Evolutionary conservation across 2,113 vertebrate genomes (phyloP).

Genomic region (Strix aluco): DNA sequence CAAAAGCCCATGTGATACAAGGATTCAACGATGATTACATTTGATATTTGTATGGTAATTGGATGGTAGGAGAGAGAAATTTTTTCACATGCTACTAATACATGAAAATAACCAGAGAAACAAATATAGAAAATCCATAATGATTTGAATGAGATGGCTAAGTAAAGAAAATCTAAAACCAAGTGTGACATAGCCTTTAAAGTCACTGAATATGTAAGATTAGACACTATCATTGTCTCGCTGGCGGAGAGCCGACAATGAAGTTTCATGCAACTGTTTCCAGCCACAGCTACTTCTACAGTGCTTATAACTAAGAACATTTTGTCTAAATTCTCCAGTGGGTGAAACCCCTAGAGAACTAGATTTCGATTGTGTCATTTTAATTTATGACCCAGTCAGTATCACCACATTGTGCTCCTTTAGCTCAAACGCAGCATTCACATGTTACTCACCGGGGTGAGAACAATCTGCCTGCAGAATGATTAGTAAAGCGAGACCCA

Average conservation of each 20-base stretch:
- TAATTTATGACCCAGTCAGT: not conserved
- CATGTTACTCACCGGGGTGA: accelerated
- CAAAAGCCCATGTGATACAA: not conserved
- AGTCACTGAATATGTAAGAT: not conserved
- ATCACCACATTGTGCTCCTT: not conserved
- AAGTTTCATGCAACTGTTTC: not conserved
- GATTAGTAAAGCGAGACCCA: not conserved
- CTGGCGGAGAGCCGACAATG: not conserved
- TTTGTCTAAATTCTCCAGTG: not conserved
- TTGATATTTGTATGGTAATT: not conserved
- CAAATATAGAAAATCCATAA: not conserved
- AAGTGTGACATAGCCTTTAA: not conserved
- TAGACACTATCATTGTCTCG: not conserved
- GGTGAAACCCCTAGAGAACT: not conserved
- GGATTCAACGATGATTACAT: not conserved
- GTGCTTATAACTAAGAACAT: not conserved
- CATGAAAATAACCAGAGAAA: not conserved
- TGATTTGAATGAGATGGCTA: not conserved
- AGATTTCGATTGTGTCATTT: not conserved
- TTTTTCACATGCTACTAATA: not conserved
- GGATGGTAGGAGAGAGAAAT: not conserved
- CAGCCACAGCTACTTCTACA: not conserved
- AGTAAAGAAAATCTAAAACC: not conserved
- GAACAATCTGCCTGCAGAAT: not conserved
- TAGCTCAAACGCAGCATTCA: accelerated